Evolutionary conservation across 2,113 vertebrate species (phyloP), one percentile per base, ranked within the genome.

Genomic region (Chamaetylas fuelleborni): DNA sequence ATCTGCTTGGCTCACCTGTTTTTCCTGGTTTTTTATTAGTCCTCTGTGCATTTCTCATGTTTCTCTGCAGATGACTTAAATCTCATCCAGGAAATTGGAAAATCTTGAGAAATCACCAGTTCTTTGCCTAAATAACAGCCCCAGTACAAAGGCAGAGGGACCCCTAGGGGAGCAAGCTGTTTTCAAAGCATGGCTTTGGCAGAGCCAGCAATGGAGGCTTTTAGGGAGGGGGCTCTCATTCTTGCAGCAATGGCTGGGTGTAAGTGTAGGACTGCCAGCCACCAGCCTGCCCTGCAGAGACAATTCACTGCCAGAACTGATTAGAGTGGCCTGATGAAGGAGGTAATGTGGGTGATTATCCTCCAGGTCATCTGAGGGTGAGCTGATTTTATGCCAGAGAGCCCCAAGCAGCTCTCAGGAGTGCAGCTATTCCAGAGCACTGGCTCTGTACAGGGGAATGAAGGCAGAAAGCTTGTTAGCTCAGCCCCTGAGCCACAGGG

Each of bases 401-500:
- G n/a, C 48, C 64, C 47, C 25, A 48, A n/a, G 87, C 60, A 58
- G n/a, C 36, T 93, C 31, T 82, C 0, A 0, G 67, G 57, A 72
- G 40, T 18, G 31, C 26, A 80, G 60, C 38, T 89, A 12, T 71
- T 88, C 81, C 56, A 43, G 69, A 79, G 26, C 4, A 7, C 45
- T 53, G n/a, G 10, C 43, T 93, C n/a, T 92, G 42, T 43, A 1
- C 61, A 57, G 43, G 60, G 16, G 2, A 45, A n/a, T 34, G 45
- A 69, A 54, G 57, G 40, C 89, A 31, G 33, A 87, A 89, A 91
- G 20, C 83, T 89, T 84, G 36, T 81, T 56, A 82, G 54, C 57
- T 61, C 22, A 79, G 43, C 11, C 26, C 12, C 45, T 71, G 57
- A 65, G 53, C 61, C 5, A 1, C 0, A 0, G 31, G 12, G 4